Percentiles rank a stretch among this genome's conserved stretches.
These are phyloP conservation scores for Cerastis rubricosa DNA, from an alignment of 2,888 invertebrate species.

Conservation along the genomic window DNA sequence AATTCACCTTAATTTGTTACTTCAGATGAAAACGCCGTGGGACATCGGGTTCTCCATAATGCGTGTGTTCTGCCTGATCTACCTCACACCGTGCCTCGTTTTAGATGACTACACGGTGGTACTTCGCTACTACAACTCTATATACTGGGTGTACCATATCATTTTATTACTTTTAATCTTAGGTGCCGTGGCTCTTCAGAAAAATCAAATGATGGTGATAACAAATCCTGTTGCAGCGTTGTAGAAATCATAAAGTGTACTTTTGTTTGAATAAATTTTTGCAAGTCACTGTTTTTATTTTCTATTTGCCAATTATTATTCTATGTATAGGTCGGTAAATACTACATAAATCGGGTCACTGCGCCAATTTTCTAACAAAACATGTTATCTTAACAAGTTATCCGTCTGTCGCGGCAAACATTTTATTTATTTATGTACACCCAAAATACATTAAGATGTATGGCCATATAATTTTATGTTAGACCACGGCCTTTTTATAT, in stretches of 20 bases:
- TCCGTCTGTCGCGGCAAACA: neutral
- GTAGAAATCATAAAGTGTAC: constrained; percentile 22
- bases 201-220: constrained; percentile 34
- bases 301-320: neutral
- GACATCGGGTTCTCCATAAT: constrained; percentile 88
- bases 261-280: constrained; percentile 16
- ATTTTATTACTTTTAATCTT: constrained; percentile 75
- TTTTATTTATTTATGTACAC: too few species aligned
- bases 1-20: constrained; percentile 58
- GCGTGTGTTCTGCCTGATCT: constrained; percentile 83
- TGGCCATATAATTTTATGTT: too few species aligned
- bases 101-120: constrained; percentile 71
- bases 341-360: neutral
- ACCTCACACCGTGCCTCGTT: constrained; percentile 84
- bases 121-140: constrained; percentile 83
- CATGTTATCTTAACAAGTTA: neutral
- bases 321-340: neutral
- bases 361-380: neutral
- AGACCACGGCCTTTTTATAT: neutral
- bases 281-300: neutral
- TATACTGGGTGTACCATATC: constrained; percentile 85
- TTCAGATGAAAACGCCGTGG: constrained; percentile 91
- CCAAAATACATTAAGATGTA: too few species aligned
- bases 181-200: constrained; percentile 70
- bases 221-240: neutral